Evolutionary conservation across 2,797 vertebrate genomes (phyloP).

Genomic region (Enteromius mattozi): DNA sequence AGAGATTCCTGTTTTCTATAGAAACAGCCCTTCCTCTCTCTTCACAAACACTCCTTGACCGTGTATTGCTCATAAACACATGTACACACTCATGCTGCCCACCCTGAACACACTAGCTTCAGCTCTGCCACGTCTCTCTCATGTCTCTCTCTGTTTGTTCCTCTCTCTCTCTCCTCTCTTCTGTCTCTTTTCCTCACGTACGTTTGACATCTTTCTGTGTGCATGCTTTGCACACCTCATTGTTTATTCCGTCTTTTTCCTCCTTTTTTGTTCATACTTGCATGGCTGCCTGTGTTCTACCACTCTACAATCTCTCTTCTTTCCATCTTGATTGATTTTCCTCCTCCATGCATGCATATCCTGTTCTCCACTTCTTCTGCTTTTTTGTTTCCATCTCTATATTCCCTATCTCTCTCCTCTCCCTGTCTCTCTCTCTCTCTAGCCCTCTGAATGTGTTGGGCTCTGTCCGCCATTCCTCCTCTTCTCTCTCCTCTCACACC

Average conservation of each 20-base stretch:
- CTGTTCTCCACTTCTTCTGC: neutral
- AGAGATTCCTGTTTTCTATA: constrained; percentile 32
- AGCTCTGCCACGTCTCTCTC: constrained; percentile 37
- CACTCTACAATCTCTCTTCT: neutral
- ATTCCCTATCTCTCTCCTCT: neutral
- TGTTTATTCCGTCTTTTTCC: neutral
- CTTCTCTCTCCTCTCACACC: constrained; percentile 95
- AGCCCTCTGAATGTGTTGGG: constrained; percentile 94
- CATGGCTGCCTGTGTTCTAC: constrained; percentile 8
- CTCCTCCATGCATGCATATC: neutral
- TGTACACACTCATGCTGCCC: constrained; percentile 23
- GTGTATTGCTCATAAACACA: constrained; percentile 38
- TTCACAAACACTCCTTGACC: constrained; percentile 30
- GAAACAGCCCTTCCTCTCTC: constrained; percentile 28
- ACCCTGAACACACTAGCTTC: constrained; percentile 34
- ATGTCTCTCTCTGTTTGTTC: constrained; percentile 31
- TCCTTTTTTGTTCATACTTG: neutral
- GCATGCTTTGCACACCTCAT: constrained; percentile 5
- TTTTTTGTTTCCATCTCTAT: constrained; percentile 5
- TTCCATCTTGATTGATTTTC: constrained; percentile 6
- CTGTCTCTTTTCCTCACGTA: constrained; percentile 15
- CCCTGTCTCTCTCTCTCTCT: constrained; percentile 59
- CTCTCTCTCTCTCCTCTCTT: constrained; percentile 19
- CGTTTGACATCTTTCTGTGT: constrained; percentile 6
- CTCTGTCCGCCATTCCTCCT: constrained; percentile 93